Evolutionary conservation across 2,888 invertebrate genomes (phyloP).

Genomic region (Apoderus coryli): DNA sequence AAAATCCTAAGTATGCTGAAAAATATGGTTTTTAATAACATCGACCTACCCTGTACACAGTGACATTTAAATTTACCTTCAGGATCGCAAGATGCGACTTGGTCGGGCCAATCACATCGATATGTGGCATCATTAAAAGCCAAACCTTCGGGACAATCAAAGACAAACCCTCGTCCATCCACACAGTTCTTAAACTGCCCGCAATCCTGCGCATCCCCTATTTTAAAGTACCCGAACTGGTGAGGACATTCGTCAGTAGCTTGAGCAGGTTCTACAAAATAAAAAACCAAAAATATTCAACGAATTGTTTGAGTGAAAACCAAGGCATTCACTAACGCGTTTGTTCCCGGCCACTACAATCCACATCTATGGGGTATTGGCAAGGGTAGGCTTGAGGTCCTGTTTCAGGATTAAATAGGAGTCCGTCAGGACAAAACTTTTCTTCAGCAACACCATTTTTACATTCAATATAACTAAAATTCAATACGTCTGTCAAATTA

Average conservation of each 20-base stretch:
- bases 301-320: no score
- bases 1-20: conserved; percentile 63
- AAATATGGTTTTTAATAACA: no score
- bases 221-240: conserved; percentile 66
- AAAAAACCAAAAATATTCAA: neutral
- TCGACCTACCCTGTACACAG: no score
- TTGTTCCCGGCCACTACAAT: conserved; percentile 54
- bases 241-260: conserved; percentile 69
- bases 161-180: conserved; percentile 53
- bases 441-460: conserved; percentile 59
- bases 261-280: conserved; percentile 45
- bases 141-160: conserved; percentile 72
- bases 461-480: conserved; percentile 34
- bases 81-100: conserved; percentile 64
- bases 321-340: conserved; percentile 53
- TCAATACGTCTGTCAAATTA: neutral
- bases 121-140: conserved; percentile 48
- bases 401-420: conserved; percentile 59
- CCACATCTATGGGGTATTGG: conserved; percentile 70
- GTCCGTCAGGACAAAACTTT: conserved; percentile 68
- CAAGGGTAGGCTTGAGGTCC: conserved; percentile 59
- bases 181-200: conserved; percentile 73
- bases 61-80: conserved; percentile 49
- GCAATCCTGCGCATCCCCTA: conserved; percentile 53
- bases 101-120: conserved; percentile 80